Percentiles rank a stretch among this genome's conserved stretches.
Conservation (phyloP, 2,888 invertebrate species). For the Phengaris alcon region DNA sequence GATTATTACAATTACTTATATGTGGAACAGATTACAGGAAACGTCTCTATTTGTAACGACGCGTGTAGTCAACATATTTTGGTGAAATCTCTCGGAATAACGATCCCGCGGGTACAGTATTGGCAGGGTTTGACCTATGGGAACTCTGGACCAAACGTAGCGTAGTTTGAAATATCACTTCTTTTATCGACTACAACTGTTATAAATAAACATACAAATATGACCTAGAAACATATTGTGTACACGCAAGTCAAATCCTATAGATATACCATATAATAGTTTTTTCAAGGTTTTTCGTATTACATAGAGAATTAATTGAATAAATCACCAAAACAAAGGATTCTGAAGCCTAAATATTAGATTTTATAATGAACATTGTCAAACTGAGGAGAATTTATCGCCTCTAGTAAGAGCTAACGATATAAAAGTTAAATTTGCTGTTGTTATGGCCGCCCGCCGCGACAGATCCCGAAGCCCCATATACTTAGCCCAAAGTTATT, state of each 20-base stretch:
- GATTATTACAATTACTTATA: not conserved
- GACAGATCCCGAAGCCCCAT: not conserved
- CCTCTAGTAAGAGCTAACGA: not conserved
- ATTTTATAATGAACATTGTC: not conserved
- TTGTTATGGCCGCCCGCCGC: not conserved
- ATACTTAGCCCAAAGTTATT: not conserved
- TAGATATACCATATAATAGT: too few species aligned
- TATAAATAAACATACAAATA: too few species aligned
- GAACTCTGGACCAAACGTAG: not conserved
- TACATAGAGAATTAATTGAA: too few species aligned
- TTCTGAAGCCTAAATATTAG: not conserved
- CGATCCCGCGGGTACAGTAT: slow-evolving; percentile 19
- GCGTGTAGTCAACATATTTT: slow-evolving; percentile 23
- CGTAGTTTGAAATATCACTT: not conserved
- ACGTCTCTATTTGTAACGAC: slow-evolving; percentile 2
- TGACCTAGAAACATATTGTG: too few species aligned
- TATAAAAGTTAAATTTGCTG: slow-evolving; percentile 15
- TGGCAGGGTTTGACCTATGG: not conserved
- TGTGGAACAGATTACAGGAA: not conserved
- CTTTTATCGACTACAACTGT: not conserved
- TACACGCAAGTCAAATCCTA: too few species aligned
- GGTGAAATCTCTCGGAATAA: slow-evolving; percentile 24
- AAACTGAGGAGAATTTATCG: slow-evolving; percentile 4
- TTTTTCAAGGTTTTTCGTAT: too few species aligned
- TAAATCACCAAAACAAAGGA: not conserved